Evolutionary conservation across 2,113 vertebrate species (phyloP), one percentile per base, ranked within the genome.

Genomic region (Hyla sarda): DNA sequence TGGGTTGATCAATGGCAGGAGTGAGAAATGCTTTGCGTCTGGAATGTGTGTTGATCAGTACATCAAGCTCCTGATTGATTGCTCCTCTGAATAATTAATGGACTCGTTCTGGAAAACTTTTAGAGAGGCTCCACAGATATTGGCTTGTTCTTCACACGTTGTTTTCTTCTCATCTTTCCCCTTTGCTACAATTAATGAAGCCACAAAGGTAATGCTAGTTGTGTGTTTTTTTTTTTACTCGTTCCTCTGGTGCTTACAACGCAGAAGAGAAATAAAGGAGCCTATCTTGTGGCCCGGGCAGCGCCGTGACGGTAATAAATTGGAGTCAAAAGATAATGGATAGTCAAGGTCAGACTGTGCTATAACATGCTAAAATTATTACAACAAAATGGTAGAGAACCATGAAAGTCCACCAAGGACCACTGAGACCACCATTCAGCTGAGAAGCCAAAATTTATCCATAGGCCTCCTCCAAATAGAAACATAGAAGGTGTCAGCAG

Each of bases 61-160:
- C 62, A 90, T 91, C 86, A 92, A 91, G 91, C 88, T 90, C 87
- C 87, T 87, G 88, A 93, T 92, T 90, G 88, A 89, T 90, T 89
- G 88, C 88, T 87, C 88, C 89, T 89, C 89, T 92, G 92, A 94
- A 92, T 92, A 92, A 94, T 94, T 91, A 90, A 94, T 90, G 83
- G 90, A n/a, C 85, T 82, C 67, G 9, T 81, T 82, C 41, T 81
- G 78, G 77, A 82, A 74, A 87, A 87, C 85, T 87, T 87, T 87
- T 82, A 82, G 78, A 73, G 67, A 82, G 85, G 77, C 85, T 87
- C 84, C 84, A 86, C 52, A 58, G 84, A 54, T 71, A 73, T 56
- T 48, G 23, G 77, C 85, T 45, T 82, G 85, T 87, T 87, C 85
- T 82, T 82, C 85, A 82, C 85, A 81, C 85, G 12, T 82, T 74